Evolutionary conservation across 2,797 vertebrate genomes (phyloP).

Genomic region (Ibycter americanus): DNA sequence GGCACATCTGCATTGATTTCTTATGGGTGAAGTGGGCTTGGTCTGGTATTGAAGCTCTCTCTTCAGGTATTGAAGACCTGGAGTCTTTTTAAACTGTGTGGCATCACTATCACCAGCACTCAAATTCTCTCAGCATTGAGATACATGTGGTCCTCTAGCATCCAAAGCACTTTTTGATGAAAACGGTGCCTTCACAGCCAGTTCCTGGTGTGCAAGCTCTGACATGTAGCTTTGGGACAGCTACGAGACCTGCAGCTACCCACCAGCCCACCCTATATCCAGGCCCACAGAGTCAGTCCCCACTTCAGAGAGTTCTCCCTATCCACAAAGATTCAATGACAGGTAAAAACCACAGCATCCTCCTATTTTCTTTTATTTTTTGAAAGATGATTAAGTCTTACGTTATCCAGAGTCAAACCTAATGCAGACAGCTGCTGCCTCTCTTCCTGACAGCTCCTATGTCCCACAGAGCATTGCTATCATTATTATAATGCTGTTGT

Average conservation of each 20-base stretch:
- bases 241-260: not conserved
- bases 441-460: not conserved
- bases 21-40: not conserved
- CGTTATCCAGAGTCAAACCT: no score
- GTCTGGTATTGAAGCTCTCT: not conserved
- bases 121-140: accelerated
- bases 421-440: not conserved
- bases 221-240: accelerated
- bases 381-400: not conserved
- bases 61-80: no score
- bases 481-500: accelerated
- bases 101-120: accelerated
- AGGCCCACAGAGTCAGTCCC: no score
- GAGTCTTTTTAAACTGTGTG: not conserved
- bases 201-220: not conserved
- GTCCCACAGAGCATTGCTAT: not conserved
- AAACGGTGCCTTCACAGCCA: accelerated
- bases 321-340: no score
- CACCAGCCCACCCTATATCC: not conserved
- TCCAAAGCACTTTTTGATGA: not conserved
- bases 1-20: not conserved
- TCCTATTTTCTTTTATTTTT: not conserved
- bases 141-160: not conserved
- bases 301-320: not conserved
- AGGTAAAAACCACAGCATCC: not conserved